A percentile compares a stretch with the other conserved stretches of the same genome.
These are phyloP conservation scores for Ammospiza maritima DNA, from an alignment of 2,797 vertebrate species.

Conservation along the genomic window DNA sequence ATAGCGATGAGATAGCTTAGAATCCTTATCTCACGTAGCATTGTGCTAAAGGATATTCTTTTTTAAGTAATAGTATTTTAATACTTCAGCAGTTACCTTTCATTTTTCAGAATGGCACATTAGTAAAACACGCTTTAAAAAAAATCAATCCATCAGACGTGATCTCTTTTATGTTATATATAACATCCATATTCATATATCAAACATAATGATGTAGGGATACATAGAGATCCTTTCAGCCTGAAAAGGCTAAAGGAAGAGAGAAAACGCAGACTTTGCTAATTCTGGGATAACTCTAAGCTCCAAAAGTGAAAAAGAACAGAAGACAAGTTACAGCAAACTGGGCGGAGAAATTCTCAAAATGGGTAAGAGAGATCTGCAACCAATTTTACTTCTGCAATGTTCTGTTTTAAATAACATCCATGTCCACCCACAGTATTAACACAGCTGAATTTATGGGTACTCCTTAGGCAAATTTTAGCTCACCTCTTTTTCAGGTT, in stretches of 20 bases:
- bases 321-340: not conserved
- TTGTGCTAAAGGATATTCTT: not conserved
- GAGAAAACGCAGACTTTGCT: not conserved
- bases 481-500: constrained; percentile 10
- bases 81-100: not conserved
- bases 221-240: not conserved
- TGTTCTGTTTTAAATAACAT: not conserved
- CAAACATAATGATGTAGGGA: not conserved
- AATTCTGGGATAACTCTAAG: not conserved
- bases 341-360: not conserved
- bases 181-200: not conserved
- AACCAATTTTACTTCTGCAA: not conserved
- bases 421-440: not conserved
- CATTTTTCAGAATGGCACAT: constrained; percentile 17
- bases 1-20: not conserved
- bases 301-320: not conserved
- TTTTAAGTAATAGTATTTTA: not conserved
- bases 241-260: not conserved
- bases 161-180: not conserved
- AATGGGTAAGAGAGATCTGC: not conserved
- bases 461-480: not conserved
- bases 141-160: not conserved
- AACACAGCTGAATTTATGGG: constrained; percentile 9
- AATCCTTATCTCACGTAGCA: not conserved
- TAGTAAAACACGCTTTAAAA: not conserved